These are phyloP conservation scores for Alfaro cultratus DNA, from an alignment of 2,797 vertebrate genomes.

Conservation along the genomic window DNA sequence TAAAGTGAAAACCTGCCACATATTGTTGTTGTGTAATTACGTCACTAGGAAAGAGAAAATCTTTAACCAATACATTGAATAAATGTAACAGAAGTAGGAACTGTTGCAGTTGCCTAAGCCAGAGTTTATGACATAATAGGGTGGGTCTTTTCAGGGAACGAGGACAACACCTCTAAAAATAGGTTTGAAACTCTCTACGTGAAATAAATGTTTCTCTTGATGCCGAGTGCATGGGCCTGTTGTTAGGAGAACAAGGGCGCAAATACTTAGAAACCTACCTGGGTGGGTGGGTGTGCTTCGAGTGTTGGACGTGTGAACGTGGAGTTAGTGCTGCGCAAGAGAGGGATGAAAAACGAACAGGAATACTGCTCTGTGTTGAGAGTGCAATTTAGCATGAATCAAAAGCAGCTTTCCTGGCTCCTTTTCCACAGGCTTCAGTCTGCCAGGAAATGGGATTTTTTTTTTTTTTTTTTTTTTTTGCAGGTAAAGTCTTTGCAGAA, in stretches of 20 bases:
- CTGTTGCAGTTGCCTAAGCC: constrained; percentile 43
- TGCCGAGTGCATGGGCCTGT: constrained; percentile 25
- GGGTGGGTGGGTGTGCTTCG: constrained; percentile 24
- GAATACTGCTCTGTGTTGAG: constrained; percentile 76
- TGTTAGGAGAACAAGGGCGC: constrained; percentile 39
- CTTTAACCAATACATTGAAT: constrained; percentile 7
- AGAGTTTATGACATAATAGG: constrained; percentile 66
- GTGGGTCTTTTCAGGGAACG: constrained; percentile 51
- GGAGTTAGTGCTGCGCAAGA: constrained; percentile 67
- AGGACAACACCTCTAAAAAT: constrained; percentile 60
- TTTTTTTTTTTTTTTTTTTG: constrained; percentile 71
- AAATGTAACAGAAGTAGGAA: constrained; percentile 66
- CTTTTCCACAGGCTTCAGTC: constrained; percentile 52
- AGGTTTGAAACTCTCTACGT: constrained; percentile 47
- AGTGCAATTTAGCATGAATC: constrained; percentile 81
- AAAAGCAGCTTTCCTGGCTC: constrained; percentile 83
- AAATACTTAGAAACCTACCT: constrained; percentile 40
- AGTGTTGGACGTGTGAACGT: constrained; percentile 43
- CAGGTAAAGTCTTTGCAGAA: constrained; percentile 80
- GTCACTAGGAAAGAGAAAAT: constrained; percentile 23
- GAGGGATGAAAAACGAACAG: constrained; percentile 70
- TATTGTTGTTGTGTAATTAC: constrained; percentile 16
- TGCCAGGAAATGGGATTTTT: constrained; percentile 81
- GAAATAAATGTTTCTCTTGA: constrained; percentile 60
- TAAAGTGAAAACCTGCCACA: constrained; percentile 13